Conservation (phyloP, 1,140 invertebrate species). For the Cyclargus thomasi region DNA sequence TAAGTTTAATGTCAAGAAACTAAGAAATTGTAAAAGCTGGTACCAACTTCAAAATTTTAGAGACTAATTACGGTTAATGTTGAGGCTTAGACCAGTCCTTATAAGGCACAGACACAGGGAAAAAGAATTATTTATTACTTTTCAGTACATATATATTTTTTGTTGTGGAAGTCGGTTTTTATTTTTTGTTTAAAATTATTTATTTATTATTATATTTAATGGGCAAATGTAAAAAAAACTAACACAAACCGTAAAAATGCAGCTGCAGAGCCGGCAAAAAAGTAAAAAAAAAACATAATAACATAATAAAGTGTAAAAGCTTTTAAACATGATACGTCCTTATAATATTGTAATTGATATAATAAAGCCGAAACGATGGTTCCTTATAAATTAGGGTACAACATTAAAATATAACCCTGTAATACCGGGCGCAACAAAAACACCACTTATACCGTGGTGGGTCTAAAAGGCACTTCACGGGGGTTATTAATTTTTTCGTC, state of each 20-base stretch:
- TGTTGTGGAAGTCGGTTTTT: too few relatives aligned
- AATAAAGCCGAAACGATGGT: background rate
- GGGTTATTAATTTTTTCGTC: conserved; percentile 52
- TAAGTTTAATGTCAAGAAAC: too few relatives aligned
- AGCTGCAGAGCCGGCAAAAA: background rate
- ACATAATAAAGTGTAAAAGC: background rate
- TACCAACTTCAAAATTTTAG: too few relatives aligned
- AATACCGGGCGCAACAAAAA: conserved; percentile 23
- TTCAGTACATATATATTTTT: too few relatives aligned
- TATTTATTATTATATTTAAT: too few relatives aligned
- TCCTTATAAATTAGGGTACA: conserved; percentile 5
- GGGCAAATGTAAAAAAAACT: too few relatives aligned
- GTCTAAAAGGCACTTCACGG: conserved; percentile 29
- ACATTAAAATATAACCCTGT: background rate
- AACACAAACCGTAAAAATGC: background rate
- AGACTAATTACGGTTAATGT: too few relatives aligned
- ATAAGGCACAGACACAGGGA: too few relatives aligned
- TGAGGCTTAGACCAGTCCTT: too few relatives aligned
- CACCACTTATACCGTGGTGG: conserved; percentile 21
- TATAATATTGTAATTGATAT: background rate
- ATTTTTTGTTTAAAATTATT: too few relatives aligned
- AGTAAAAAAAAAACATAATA: background rate
- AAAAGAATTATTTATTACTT: too few relatives aligned
- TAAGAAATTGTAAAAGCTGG: too few relatives aligned
- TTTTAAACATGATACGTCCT: background rate